Evolutionary conservation across 2,113 vertebrate species (phyloP).

Genomic region (Actenoides hombroni): DNA sequence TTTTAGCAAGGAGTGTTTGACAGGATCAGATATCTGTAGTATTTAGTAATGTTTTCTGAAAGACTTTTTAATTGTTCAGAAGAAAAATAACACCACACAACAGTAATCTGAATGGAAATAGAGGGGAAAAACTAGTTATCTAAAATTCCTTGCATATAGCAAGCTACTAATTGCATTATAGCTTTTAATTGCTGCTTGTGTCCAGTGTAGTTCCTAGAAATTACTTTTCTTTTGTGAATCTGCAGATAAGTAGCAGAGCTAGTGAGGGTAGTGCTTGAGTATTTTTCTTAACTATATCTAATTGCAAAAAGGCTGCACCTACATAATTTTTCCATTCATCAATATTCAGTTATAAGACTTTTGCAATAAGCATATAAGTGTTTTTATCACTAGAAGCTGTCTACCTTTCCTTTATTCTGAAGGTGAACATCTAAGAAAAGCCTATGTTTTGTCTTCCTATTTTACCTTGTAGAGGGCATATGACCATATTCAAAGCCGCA

Average conservation of each 20-base stretch:
- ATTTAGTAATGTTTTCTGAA: background rate
- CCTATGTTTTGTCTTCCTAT: background rate
- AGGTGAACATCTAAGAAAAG: background rate
- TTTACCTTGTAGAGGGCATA: background rate
- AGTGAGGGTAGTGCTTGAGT: background rate
- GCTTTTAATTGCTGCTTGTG: background rate
- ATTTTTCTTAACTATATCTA: background rate
- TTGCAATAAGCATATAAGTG: background rate
- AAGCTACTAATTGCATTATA: background rate
- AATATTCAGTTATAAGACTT: background rate
- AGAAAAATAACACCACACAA: background rate
- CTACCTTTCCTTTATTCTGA: background rate
- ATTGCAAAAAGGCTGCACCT: background rate
- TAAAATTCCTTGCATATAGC: background rate
- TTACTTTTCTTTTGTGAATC: background rate
- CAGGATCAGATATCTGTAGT: background rate
- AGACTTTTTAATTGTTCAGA: background rate
- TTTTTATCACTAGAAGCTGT: background rate
- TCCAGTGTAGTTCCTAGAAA: background rate
- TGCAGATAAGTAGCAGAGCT: background rate
- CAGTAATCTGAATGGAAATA: background rate
- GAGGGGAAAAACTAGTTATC: background rate
- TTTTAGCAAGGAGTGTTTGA: background rate
- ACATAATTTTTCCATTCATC: background rate
- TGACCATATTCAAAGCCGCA: background rate